Percentiles rank a stretch among this genome's conserved stretches.
Evolutionary conservation across 2,113 vertebrate genomes (phyloP).

Genomic region (Nothobranchius kuhntae): DNA sequence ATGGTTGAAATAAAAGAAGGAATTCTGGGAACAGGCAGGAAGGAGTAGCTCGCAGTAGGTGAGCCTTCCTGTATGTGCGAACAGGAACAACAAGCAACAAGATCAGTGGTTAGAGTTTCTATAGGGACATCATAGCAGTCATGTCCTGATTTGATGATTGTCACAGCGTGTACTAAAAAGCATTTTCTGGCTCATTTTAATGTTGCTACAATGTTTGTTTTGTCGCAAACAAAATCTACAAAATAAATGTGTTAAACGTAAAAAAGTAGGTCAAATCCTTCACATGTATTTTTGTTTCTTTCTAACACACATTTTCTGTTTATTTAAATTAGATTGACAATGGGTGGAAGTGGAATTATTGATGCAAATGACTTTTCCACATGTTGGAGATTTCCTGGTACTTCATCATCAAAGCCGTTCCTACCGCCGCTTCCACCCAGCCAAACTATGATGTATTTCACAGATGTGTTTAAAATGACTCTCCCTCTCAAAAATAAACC

Average conservation of each 20-base stretch:
- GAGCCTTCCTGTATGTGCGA: background rate
- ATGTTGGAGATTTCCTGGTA: background rate
- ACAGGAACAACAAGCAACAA: slow-evolving; percentile 21
- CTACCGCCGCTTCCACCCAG: background rate
- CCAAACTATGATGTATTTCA: slow-evolving; percentile 28
- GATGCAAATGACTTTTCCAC: background rate
- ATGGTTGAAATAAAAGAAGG: slow-evolving; percentile 43
- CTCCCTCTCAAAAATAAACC: slow-evolving; percentile 12
- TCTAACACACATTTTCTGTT: too few relatives aligned
- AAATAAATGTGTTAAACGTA: too few relatives aligned
- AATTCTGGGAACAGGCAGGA: slow-evolving; percentile 48
- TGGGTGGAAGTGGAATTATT: background rate
- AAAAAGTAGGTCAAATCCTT: too few relatives aligned
- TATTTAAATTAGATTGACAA: background rate
- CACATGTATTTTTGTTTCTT: too few relatives aligned
- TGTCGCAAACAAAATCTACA: too few relatives aligned
- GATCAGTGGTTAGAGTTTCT: background rate
- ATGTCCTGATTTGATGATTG: too few relatives aligned
- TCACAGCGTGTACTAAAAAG: too few relatives aligned
- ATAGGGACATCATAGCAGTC: too few relatives aligned
- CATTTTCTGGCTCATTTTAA: too few relatives aligned
- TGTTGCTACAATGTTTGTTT: too few relatives aligned
- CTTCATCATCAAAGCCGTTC: background rate
- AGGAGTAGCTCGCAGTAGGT: slow-evolving; percentile 24
- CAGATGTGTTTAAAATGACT: slow-evolving; percentile 47